A percentile compares a stretch with the other conserved stretches of the same genome.
Evolutionary conservation across 1,140 invertebrate genomes (phyloP).

Genomic region (Trichonephila clavata): DNA sequence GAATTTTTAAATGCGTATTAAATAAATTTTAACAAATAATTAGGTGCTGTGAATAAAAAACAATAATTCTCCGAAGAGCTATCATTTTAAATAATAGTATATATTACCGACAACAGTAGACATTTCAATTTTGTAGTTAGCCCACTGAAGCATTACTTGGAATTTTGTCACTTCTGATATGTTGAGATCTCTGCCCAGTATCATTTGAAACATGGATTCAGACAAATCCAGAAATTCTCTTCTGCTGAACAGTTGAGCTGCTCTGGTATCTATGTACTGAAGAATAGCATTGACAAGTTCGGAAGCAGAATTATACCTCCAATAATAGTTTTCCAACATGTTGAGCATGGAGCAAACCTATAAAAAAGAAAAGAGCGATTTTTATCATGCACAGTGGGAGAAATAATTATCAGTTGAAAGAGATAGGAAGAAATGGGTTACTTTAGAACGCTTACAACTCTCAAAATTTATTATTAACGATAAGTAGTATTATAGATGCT

Average conservation of each 20-base stretch:
- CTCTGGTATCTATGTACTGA: conserved; percentile 92
- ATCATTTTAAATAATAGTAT: neutral
- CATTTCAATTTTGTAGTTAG: conserved; percentile 86
- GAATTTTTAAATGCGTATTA: no score
- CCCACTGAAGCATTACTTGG: conserved; percentile 95
- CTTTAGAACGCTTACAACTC: no score
- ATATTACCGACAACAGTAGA: conserved; percentile 81
- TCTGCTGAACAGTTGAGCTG: conserved; percentile 89
- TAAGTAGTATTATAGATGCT: no score
- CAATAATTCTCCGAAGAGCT: no score
- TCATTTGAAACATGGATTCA: conserved; percentile 97
- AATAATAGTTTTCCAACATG: conserved; percentile 96
- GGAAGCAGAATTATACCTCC: conserved; percentile 95
- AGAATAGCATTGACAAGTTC: conserved; percentile 97
- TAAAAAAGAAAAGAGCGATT: neutral
- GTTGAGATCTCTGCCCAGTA: conserved; percentile 92
- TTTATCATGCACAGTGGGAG: no score
- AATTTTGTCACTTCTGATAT: conserved; percentile 95
- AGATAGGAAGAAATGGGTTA: no score
- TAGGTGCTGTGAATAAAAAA: no score
- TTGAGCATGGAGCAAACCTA: conserved; percentile 94
- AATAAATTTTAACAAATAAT: no score
- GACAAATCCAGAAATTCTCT: conserved; percentile 92
- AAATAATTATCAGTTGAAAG: no score
- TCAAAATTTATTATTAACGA: no score